These are phyloP conservation scores for Imbricaverruca yamaguchii DNA, from an alignment of 2,888 invertebrate genomes.

Conservation along the genomic window DNA sequence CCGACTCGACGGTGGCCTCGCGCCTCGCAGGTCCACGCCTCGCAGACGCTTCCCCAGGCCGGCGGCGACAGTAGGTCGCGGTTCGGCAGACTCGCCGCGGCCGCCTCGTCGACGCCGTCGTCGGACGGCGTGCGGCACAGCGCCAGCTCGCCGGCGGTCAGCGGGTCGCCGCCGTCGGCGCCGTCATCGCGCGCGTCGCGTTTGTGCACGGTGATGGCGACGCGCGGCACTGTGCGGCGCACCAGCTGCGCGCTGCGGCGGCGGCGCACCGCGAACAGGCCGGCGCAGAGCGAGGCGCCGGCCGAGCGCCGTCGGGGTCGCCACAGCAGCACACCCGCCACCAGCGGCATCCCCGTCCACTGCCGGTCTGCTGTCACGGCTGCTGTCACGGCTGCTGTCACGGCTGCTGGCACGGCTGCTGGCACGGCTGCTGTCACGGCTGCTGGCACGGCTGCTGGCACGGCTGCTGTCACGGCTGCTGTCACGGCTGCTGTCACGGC, in stretches of 20 bases:
- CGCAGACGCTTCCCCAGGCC: too few relatives aligned
- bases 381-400: too few relatives aligned
- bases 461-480: too few relatives aligned
- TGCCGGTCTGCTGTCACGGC: too few relatives aligned
- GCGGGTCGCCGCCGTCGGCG: neutral
- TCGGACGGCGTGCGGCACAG: neutral
- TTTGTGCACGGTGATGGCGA: constrained; percentile 6
- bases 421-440: too few relatives aligned
- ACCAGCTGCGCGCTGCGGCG: neutral
- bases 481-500: too few relatives aligned
- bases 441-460: too few relatives aligned
- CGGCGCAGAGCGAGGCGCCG: neutral
- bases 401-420: too few relatives aligned
- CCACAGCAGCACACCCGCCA: constrained; percentile 3
- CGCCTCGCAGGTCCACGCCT: too few relatives aligned
- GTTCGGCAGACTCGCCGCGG: too few relatives aligned
- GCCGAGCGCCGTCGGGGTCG: neutral
- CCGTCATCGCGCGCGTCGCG: neutral
- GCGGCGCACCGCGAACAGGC: neutral
- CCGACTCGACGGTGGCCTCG: neutral
- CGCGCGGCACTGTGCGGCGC: neutral
- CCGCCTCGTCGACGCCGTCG: neutral
- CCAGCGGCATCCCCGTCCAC: neutral
- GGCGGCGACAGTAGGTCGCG: too few relatives aligned
- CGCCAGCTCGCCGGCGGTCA: neutral